Conservation (phyloP, 2,797 vertebrate genomes). For the Halcyon badia region DNA sequence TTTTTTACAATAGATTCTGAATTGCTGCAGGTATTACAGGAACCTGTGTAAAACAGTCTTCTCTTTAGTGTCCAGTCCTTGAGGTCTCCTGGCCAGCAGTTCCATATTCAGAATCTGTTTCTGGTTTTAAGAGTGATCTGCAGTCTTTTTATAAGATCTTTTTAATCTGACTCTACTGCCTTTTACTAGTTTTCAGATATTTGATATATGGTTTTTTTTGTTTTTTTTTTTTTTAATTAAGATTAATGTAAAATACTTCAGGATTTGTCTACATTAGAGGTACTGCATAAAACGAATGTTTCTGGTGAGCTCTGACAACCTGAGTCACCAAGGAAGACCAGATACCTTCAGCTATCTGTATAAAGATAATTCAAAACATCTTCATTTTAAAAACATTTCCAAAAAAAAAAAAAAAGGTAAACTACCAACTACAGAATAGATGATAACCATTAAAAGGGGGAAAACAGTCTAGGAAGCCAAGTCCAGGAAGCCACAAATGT, state of each 20-base stretch:
- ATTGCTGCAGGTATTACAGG: neutral
- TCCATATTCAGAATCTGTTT: neutral
- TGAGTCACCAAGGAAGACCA: neutral
- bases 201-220: neutral
- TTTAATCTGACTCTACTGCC: neutral
- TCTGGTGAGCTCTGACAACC: neutral
- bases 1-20: neutral
- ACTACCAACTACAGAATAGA: neutral
- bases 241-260: neutral
- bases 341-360: neutral
- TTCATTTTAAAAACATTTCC: neutral
- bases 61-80: neutral
- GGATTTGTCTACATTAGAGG: neutral
- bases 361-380: neutral
- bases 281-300: neutral
- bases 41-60: neutral
- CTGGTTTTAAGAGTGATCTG: neutral
- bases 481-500: neutral
- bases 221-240: slow-evolving; percentile 6
- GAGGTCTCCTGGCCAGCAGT: neutral
- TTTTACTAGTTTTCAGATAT: slow-evolving; percentile 22
- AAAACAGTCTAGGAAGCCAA: neutral
- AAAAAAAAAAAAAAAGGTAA: neutral
- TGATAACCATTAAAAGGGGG: neutral
- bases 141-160: neutral